Evolutionary conservation across 2,888 invertebrate species (phyloP).

Genomic region (Drosophila rellima): DNA sequence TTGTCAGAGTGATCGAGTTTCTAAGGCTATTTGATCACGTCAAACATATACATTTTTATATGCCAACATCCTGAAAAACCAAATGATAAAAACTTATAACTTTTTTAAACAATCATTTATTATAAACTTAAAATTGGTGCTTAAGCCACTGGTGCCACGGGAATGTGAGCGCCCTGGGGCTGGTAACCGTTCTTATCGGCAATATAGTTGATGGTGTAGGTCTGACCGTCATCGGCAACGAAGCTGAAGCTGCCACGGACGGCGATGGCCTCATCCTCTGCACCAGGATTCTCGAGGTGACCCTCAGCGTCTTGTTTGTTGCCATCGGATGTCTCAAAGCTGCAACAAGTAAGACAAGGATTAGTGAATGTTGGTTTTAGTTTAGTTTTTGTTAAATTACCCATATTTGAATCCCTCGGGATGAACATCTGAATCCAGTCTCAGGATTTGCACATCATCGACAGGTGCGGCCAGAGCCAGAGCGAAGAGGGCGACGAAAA

Average conservation of each 20-base stretch:
- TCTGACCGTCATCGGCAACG: slow-evolving; percentile 87
- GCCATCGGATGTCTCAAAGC: slow-evolving; percentile 73
- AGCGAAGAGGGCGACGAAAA: slow-evolving; percentile 77
- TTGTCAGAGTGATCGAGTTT: neutral
- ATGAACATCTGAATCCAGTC: slow-evolving; percentile 74
- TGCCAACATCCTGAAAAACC: neutral
- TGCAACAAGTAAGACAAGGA: slow-evolving; percentile 5
- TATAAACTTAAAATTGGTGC: neutral
- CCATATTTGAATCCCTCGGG: slow-evolving; percentile 86
- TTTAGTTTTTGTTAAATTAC: slow-evolving; percentile 34
- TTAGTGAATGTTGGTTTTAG: neutral
- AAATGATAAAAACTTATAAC: neutral
- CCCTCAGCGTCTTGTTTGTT: slow-evolving; percentile 41
- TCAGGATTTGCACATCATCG: slow-evolving; percentile 2
- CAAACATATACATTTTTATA: neutral
- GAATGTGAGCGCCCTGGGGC: slow-evolving; percentile 86
- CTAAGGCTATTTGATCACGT: neutral
- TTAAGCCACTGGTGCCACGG: slow-evolving; percentile 77
- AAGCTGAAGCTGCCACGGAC: slow-evolving; percentile 83
- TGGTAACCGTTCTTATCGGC: slow-evolving; percentile 86
- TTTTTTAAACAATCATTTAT: slow-evolving; percentile 39
- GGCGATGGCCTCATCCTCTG: slow-evolving; percentile 76
- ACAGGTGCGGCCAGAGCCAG: slow-evolving; percentile 73
- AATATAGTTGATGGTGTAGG: slow-evolving; percentile 86
- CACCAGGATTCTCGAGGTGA: slow-evolving; percentile 70